Conservation (phyloP, 2,888 invertebrate species). For the Phaedon cochleariae region DNA sequence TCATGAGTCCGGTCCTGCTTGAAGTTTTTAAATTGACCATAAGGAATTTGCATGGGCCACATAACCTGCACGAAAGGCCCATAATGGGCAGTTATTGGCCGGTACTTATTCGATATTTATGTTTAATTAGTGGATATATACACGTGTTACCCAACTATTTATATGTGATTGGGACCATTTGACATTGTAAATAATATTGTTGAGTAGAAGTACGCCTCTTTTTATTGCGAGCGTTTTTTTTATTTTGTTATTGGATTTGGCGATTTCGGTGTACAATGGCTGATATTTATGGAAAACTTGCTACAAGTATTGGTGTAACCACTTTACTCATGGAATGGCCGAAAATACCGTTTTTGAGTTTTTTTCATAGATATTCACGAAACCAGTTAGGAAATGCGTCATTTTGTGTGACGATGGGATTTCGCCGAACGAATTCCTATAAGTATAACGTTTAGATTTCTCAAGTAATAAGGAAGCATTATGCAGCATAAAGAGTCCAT, state of each 20-base stretch:
- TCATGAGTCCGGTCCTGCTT: conserved; percentile 25
- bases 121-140: conserved; percentile 45
- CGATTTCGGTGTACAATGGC: conserved; percentile 11
- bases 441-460: too few relatives aligned
- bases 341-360: too few relatives aligned
- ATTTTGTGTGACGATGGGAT: too few relatives aligned
- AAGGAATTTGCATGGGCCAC: conserved; percentile 43
- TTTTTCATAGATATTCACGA: too few relatives aligned
- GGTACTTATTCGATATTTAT: conserved; percentile 46
- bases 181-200: conserved; percentile 42
- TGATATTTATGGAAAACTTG: not conserved
- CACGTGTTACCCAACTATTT: conserved; percentile 46
- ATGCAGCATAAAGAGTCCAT: too few relatives aligned
- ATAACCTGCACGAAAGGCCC: conserved; percentile 46
- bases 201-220: conserved; percentile 28
- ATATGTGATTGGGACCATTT: conserved; percentile 46
- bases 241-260: conserved; percentile 11
- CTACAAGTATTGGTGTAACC: not conserved
- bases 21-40: conserved; percentile 38
- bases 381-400: too few relatives aligned
- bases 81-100: conserved; percentile 41
- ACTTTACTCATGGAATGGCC: too few relatives aligned
- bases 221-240: conserved; percentile 12
- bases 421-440: too few relatives aligned
- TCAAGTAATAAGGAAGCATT: too few relatives aligned